Conservation (phyloP, 2,113 vertebrate species). For the Polyodon spathula region DNA sequence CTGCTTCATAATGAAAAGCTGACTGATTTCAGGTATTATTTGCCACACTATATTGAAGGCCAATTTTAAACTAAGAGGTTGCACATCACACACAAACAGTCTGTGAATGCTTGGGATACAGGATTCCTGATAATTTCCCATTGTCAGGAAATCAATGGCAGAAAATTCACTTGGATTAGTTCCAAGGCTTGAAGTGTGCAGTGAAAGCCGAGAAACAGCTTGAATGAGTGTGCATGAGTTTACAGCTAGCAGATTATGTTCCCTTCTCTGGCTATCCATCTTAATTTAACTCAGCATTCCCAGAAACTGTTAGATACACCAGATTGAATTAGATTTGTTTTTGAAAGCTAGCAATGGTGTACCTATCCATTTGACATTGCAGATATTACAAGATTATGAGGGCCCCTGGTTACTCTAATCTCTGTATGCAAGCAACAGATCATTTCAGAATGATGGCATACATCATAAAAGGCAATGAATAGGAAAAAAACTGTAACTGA, state of each 20-base stretch:
- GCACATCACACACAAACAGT: neutral
- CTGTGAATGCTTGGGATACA: conserved; percentile 4
- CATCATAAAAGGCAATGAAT: too few species aligned
- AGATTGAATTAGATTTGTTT: conserved; percentile 35
- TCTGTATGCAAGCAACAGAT: too few species aligned
- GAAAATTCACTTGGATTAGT: conserved; percentile 4
- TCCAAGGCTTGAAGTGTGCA: conserved; percentile 19
- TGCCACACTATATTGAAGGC: conserved; percentile 6
- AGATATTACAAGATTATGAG: too few species aligned
- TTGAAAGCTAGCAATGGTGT: conserved; percentile 8
- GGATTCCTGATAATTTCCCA: conserved; percentile 1
- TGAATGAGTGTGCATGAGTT: conserved; percentile 38
- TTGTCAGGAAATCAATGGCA: conserved; percentile 7
- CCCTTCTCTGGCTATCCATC: conserved; percentile 44
- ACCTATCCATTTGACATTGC: conserved; percentile 12
- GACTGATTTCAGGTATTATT: conserved; percentile 10
- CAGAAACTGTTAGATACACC: conserved; percentile 35
- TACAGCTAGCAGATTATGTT: conserved; percentile 42
- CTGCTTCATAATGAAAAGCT: conserved; percentile 12
- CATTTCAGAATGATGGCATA: too few species aligned
- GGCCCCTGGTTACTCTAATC: too few species aligned
- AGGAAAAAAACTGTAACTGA: too few species aligned
- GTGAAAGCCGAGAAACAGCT: conserved; percentile 9
- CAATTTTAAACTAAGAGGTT: conserved; percentile 30
- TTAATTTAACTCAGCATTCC: conserved; percentile 45